phyloP scores from a whole-genome alignment of 1,140 invertebrate species.

The Drosophila simulans region DNA sequence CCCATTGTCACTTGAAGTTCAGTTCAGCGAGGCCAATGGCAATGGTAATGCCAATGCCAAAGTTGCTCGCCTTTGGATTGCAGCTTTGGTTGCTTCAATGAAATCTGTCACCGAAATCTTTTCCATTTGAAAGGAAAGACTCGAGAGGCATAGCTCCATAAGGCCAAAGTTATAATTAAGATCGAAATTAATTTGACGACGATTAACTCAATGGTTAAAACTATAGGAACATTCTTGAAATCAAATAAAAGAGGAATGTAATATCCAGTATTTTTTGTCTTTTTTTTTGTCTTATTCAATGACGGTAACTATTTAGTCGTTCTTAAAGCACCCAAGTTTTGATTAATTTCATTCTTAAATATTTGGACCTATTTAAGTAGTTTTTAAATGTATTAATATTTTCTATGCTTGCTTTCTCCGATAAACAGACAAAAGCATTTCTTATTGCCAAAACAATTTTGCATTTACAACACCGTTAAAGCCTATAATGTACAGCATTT shows the following conservation, averaged over 20 bases:
- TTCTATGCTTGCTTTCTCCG: too few species aligned
- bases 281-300: not conserved
- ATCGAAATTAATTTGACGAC: too few species aligned
- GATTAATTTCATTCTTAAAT: too few species aligned
- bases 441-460: too few species aligned
- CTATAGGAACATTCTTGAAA: too few species aligned
- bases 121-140: not conserved
- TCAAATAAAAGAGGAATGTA: too few species aligned
- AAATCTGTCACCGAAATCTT: slow-evolving; percentile 4
- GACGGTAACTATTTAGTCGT: not conserved
- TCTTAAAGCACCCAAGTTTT: too few species aligned
- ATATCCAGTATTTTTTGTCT: not conserved
- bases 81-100: slow-evolving; percentile 15
- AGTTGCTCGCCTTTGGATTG: slow-evolving; percentile 8
- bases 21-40: slow-evolving; percentile 41
- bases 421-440: not conserved
- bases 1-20: slow-evolving; percentile 3
- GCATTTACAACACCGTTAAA: not conserved
- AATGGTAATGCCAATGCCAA: slow-evolving; percentile 12
- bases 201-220: too few species aligned
- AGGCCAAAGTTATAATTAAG: not conserved
- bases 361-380: too few species aligned
- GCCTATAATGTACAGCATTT: not conserved
- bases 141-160: not conserved
- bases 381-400: too few species aligned